Conservation (phyloP, 1,140 invertebrate genomes). For the Drosophila novamexicana region DNA sequence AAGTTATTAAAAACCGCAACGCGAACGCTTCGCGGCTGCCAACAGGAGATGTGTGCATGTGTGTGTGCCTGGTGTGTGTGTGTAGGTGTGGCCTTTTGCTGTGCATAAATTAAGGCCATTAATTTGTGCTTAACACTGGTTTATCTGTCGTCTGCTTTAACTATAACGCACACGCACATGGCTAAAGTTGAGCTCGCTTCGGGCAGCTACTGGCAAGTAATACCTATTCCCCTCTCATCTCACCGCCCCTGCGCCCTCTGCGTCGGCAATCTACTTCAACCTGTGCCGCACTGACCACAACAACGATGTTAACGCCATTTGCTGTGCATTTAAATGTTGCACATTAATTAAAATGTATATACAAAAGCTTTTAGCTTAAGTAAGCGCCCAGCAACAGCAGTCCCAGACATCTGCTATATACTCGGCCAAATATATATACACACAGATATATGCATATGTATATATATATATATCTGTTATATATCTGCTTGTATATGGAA, state of each 20-base stretch:
- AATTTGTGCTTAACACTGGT: slow-evolving; percentile 79
- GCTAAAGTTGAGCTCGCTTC: slow-evolving; percentile 16
- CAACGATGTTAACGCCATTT: slow-evolving; percentile 47
- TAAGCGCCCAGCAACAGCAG: slow-evolving; percentile 59
- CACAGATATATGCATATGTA: slow-evolving; percentile 10
- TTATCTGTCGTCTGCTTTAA: slow-evolving; percentile 74
- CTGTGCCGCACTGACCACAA: slow-evolving; percentile 27
- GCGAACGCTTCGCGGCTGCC: slow-evolving; percentile 27
- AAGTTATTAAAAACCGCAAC: slow-evolving; percentile 62
- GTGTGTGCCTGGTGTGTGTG: not conserved
- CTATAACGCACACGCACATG: slow-evolving; percentile 53
- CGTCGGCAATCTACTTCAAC: not conserved
- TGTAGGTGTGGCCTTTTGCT: slow-evolving; percentile 2
- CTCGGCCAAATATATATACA: slow-evolving; percentile 17
- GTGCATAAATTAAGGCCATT: slow-evolving; percentile 78
- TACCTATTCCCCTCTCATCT: not conserved
- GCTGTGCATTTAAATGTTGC: slow-evolving; percentile 53
- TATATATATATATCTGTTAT: slow-evolving; percentile 8
- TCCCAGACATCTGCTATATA: slow-evolving; percentile 27
- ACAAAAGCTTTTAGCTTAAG: slow-evolving; percentile 82
- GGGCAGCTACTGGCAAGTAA: slow-evolving; percentile 8
- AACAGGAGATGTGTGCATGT: not conserved
- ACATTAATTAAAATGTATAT: slow-evolving; percentile 71
- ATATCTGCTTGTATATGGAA: slow-evolving; percentile 27
- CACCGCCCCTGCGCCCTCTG: not conserved